Percentiles rank a stretch among this genome's conserved stretches.
Conservation (phyloP, 2,888 invertebrate genomes). For the Laspeyria flexula region DNA sequence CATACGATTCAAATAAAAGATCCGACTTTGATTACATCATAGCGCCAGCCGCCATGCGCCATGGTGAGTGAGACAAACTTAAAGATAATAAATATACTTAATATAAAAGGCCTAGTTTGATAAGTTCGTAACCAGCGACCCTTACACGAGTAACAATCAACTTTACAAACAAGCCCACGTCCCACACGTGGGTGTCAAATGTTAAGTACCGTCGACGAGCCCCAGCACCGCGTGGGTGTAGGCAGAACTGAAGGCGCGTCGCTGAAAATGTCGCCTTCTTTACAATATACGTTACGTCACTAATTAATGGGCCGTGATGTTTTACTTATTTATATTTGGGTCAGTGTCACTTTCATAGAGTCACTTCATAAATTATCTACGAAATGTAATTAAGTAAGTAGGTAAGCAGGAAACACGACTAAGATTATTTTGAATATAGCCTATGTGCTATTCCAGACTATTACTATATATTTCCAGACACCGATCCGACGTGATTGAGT, state of each 20-base stretch:
- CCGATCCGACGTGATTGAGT: too few relatives aligned
- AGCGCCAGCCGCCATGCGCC: too few relatives aligned
- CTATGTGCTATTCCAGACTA: too few relatives aligned
- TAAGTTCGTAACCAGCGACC: background rate
- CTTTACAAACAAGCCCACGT: too few relatives aligned
- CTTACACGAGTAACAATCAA: too few relatives aligned
- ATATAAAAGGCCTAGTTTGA: background rate
- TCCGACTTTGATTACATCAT: too few relatives aligned
- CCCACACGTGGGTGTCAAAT: background rate
- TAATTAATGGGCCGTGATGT: background rate
- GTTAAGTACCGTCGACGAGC: background rate
- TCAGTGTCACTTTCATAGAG: background rate
- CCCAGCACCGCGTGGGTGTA: background rate
- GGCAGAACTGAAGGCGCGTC: background rate
- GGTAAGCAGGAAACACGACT: background rate
- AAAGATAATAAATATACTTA: too few relatives aligned
- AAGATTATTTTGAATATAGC: too few relatives aligned
- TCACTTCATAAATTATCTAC: background rate
- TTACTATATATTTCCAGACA: too few relatives aligned
- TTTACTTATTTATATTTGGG: background rate
- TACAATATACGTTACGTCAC: background rate
- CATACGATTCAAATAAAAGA: too few relatives aligned
- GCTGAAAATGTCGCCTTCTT: background rate
- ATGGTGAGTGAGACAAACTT: too few relatives aligned
- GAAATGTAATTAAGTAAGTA: background rate